Evolutionary conservation across 2,113 vertebrate species (phyloP).

Genomic region (Paramisgurnus dabryanus): DNA sequence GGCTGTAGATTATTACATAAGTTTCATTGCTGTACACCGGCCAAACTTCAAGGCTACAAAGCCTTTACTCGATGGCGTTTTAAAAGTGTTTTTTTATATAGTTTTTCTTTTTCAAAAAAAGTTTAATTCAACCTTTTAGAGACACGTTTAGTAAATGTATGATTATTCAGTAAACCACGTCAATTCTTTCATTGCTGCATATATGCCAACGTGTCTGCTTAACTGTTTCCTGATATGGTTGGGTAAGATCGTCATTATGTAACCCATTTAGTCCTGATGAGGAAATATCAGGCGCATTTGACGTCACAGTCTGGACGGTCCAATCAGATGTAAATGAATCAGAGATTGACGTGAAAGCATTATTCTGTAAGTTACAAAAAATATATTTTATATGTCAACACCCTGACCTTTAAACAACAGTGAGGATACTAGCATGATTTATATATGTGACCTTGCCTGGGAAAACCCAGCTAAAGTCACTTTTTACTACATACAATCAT

Average conservation of each 20-base stretch:
- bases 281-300: slow-evolving; percentile 12
- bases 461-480: no score
- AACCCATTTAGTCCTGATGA: slow-evolving; percentile 44
- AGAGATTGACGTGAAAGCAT: slow-evolving; percentile 1
- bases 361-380: not conserved
- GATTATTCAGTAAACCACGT: slow-evolving; percentile 36
- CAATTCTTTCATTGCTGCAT: slow-evolving; percentile 25
- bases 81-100: not conserved
- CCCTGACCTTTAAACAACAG: not conserved
- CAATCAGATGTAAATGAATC: not conserved
- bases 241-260: slow-evolving; percentile 52
- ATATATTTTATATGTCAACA: not conserved
- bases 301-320: not conserved
- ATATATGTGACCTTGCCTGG: no score
- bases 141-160: slow-evolving; percentile 25
- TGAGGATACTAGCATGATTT: not conserved
- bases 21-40: slow-evolving; percentile 25
- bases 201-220: slow-evolving; percentile 52
- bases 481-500: no score
- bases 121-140: slow-evolving; percentile 1
- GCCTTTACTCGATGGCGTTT: slow-evolving; percentile 17
- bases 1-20: slow-evolving; percentile 40
- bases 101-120: not conserved
- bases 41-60: slow-evolving; percentile 21
- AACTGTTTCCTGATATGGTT: slow-evolving; percentile 51